phyloP scores from a whole-genome alignment of 2,113 vertebrate genomes.

The Maccullochella peelii region DNA sequence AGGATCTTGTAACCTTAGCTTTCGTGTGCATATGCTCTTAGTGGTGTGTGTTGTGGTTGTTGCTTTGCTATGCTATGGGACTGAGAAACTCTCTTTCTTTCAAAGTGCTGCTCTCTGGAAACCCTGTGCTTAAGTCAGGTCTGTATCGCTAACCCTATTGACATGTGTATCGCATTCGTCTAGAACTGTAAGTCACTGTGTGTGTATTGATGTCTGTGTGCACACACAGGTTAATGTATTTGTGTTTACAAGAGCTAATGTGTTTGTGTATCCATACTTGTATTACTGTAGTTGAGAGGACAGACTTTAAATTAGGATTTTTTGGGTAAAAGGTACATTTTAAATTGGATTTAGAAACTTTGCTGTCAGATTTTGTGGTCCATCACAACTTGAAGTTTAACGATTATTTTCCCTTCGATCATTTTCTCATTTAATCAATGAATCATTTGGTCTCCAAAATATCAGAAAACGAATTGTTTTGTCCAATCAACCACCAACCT shows the following conservation, averaged over 20 bases:
- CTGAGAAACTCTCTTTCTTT: slow-evolving; percentile 84
- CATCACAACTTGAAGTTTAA: not conserved
- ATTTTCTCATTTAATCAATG: not conserved
- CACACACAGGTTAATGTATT: slow-evolving; percentile 51
- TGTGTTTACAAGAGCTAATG: slow-evolving; percentile 52
- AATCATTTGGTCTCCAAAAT: not conserved
- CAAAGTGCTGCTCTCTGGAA: slow-evolving; percentile 87
- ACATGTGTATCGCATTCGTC: slow-evolving; percentile 67
- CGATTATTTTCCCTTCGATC: not conserved
- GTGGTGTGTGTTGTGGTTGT: slow-evolving; percentile 55
- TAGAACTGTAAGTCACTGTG: slow-evolving; percentile 59
- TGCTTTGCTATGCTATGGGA: slow-evolving; percentile 74
- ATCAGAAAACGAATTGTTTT: not conserved
- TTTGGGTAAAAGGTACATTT: not conserved
- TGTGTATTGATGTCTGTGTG: slow-evolving; percentile 60
- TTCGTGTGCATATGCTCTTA: slow-evolving; percentile 40
- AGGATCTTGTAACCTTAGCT: slow-evolving; percentile 37
- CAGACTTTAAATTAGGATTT: not conserved
- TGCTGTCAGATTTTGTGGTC: not conserved
- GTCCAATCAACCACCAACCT: not conserved
- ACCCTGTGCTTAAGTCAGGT: slow-evolving; percentile 86
- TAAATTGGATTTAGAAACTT: not conserved
- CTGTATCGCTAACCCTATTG: slow-evolving; percentile 82
- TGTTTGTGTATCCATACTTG: slow-evolving; percentile 62
- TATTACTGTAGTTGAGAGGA: slow-evolving; percentile 71